A percentile compares a stretch with the other conserved stretches of the same genome.
Evolutionary conservation across 37 sponge, comb jelly and placozoan genomes (phyloP).

Genomic region (Amphimedon queenslandica): DNA sequence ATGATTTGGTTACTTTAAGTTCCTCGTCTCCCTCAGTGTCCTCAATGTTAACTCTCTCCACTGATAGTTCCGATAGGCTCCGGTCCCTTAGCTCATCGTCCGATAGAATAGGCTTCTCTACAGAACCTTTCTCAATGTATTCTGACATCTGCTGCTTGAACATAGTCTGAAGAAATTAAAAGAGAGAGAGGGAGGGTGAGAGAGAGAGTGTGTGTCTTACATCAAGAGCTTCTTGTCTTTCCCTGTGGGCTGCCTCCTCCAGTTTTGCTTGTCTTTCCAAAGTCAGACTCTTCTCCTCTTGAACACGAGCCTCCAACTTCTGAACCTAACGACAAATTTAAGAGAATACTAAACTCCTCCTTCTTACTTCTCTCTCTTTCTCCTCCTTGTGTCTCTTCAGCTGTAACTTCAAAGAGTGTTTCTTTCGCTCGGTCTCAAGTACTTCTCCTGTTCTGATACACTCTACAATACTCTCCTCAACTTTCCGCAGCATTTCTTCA

Average conservation of each 20-base stretch:
- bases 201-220: no score
- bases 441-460: constrained; percentile 14
- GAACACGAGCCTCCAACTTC: constrained; percentile 18
- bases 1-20: background rate
- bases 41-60: constrained; percentile 60
- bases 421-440: constrained; percentile 45
- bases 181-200: no score
- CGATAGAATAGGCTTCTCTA: constrained; percentile 33
- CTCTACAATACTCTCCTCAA: constrained; percentile 41
- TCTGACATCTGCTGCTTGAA: constrained; percentile 63
- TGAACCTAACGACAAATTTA: background rate
- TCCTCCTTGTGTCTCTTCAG: constrained; percentile 18
- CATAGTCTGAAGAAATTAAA: constrained; percentile 20
- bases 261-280: constrained; percentile 5
- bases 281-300: constrained; percentile 18
- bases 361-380: constrained; percentile 6
- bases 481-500: constrained; percentile 17
- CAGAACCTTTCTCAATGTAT: constrained; percentile 33
- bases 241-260: constrained; percentile 16
- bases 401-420: constrained; percentile 27
- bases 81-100: background rate
- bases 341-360: background rate
- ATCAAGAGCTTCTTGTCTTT: constrained; percentile 52
- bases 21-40: constrained; percentile 51
- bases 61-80: constrained; percentile 4